Evolutionary conservation across 2,113 vertebrate species (phyloP).

Genomic region (Paedocypris sp.): DNA sequence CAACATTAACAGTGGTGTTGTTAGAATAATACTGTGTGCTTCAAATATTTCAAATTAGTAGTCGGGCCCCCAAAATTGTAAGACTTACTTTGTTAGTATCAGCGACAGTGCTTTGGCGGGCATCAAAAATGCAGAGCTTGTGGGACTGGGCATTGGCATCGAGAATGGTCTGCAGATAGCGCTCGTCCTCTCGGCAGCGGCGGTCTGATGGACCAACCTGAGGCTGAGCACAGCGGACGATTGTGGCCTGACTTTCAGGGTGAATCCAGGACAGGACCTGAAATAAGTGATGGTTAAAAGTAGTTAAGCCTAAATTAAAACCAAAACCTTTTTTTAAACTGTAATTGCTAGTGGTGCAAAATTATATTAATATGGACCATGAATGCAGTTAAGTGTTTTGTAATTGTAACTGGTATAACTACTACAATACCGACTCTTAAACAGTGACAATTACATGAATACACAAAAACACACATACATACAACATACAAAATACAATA

Average conservation of each 20-base stretch:
- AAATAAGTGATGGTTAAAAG: too few relatives aligned
- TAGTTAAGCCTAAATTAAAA: too few relatives aligned
- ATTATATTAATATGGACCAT: too few relatives aligned
- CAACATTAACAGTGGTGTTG: neutral
- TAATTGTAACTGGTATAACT: too few relatives aligned
- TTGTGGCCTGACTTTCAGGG: slow-evolving; percentile 87
- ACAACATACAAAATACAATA: too few relatives aligned
- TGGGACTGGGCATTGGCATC: slow-evolving; percentile 95
- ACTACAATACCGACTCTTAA: too few relatives aligned
- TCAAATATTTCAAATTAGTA: neutral
- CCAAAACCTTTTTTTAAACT: too few relatives aligned
- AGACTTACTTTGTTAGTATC: slow-evolving; percentile 80
- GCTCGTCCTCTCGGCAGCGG: slow-evolving; percentile 92
- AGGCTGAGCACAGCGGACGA: slow-evolving; percentile 86
- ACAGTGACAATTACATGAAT: too few relatives aligned
- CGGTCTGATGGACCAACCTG: slow-evolving; percentile 82
- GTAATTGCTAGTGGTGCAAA: too few relatives aligned
- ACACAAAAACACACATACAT: too few relatives aligned
- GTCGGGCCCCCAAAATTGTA: too few relatives aligned
- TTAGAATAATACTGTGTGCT: neutral
- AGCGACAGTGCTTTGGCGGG: slow-evolving; percentile 81
- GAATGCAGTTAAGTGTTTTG: too few relatives aligned
- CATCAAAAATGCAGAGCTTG: slow-evolving; percentile 89
- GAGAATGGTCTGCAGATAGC: slow-evolving; percentile 85
- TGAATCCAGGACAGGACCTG: slow-evolving; percentile 95